These are phyloP conservation scores for Drosophila biarmipes DNA, from an alignment of 1,140 invertebrate species.

Conservation along the genomic window DNA sequence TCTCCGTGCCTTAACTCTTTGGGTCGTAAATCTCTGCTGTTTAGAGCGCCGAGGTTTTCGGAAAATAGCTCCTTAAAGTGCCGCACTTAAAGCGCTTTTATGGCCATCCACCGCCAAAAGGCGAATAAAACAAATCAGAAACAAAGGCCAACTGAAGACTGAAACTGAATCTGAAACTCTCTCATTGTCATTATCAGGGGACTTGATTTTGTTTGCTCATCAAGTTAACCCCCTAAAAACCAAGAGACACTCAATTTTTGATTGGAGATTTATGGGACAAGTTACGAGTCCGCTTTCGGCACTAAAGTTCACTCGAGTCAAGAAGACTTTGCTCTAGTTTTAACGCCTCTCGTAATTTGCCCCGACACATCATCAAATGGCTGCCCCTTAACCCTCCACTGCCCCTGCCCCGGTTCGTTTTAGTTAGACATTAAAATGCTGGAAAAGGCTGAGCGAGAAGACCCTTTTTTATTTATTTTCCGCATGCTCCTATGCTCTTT, in stretches of 20 bases:
- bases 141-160: slow-evolving; percentile 6
- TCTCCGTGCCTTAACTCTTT: slow-evolving; percentile 25
- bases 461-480: slow-evolving; percentile 33
- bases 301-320: slow-evolving; percentile 56
- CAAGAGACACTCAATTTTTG: slow-evolving; percentile 68
- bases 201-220: slow-evolving; percentile 53
- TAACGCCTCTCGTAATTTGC: slow-evolving; percentile 73
- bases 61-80: slow-evolving; percentile 51
- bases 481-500: background rate
- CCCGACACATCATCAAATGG: slow-evolving; percentile 68
- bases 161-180: slow-evolving; percentile 36
- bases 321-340: slow-evolving; percentile 71
- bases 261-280: slow-evolving; percentile 68
- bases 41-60: background rate
- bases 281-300: slow-evolving; percentile 49
- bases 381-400: slow-evolving; percentile 14
- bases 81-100: slow-evolving; percentile 50
- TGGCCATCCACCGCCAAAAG: slow-evolving; percentile 18
- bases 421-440: slow-evolving; percentile 55
- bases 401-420: slow-evolving; percentile 8
- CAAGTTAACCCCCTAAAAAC: slow-evolving; percentile 19
- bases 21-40: slow-evolving; percentile 53
- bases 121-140: slow-evolving; percentile 16
- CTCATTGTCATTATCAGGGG: slow-evolving; percentile 48
- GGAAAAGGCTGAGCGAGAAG: slow-evolving; percentile 40